phyloP scores from a whole-genome alignment of 2,888 invertebrate genomes.

The Nebria salina region DNA sequence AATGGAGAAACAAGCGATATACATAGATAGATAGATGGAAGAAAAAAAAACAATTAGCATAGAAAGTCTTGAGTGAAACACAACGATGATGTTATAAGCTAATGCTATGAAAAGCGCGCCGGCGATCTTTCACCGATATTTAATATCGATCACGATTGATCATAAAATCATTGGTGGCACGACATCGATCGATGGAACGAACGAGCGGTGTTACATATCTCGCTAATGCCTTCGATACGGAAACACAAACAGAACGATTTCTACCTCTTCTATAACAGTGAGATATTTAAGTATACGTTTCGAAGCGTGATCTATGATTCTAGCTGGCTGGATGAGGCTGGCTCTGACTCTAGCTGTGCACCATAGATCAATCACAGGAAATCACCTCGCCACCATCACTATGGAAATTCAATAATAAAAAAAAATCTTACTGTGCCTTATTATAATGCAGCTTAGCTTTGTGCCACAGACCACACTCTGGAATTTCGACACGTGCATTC shows the following conservation, averaged over 20 bases:
- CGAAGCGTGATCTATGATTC: conserved; percentile 18
- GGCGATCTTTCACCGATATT: conserved; percentile 42
- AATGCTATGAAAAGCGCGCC: not conserved
- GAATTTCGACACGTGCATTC: conserved; percentile 62
- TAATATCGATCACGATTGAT: conserved; percentile 38
- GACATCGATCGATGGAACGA: conserved; percentile 6
- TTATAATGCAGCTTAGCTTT: conserved; percentile 49
- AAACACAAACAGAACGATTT: conserved; percentile 3
- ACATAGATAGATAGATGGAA: too few relatives aligned
- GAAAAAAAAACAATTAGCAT: not conserved
- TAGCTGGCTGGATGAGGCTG: not conserved
- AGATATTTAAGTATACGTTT: conserved; percentile 9
- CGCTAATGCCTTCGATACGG: conserved; percentile 10
- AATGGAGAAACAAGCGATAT: not conserved
- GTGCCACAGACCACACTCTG: conserved; percentile 52
- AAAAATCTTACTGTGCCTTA: conserved; percentile 58
- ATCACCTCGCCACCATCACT: conserved; percentile 37
- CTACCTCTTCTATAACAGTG: not conserved
- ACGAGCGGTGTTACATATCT: conserved; percentile 16
- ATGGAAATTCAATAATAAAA: conserved; percentile 50
- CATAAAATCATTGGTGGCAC: conserved; percentile 29
- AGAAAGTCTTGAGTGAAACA: conserved; percentile 1
- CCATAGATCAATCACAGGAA: conserved; percentile 60
- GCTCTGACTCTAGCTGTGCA: conserved; percentile 31
- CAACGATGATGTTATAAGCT: not conserved